Conservation (phyloP, 1,140 invertebrate species). For the Cylas formicarius region DNA sequence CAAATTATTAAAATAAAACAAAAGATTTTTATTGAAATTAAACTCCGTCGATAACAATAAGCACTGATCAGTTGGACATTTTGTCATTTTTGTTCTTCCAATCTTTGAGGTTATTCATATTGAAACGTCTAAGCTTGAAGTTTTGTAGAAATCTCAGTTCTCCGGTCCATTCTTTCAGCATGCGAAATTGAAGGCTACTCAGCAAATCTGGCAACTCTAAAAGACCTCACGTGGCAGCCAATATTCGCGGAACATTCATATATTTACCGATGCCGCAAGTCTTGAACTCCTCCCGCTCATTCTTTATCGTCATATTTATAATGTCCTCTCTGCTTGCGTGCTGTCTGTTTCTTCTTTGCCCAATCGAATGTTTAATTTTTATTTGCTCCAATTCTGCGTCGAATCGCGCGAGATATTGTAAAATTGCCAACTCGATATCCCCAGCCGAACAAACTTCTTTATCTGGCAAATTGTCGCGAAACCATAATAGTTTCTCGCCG, state of each 20-base stretch:
- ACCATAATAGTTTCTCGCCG: slow-evolving; percentile 66
- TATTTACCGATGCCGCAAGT: slow-evolving; percentile 60
- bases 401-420: slow-evolving; percentile 51
- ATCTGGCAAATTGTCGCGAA: slow-evolving; percentile 53
- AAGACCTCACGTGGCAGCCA: slow-evolving; percentile 22
- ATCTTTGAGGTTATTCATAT: slow-evolving; percentile 15
- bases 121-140: slow-evolving; percentile 55
- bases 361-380: slow-evolving; percentile 63
- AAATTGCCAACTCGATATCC: slow-evolving; percentile 52
- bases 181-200: slow-evolving; percentile 48
- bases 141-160: slow-evolving; percentile 57
- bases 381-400: slow-evolving; percentile 73
- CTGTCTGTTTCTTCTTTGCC: slow-evolving; percentile 60
- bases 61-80: no score
- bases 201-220: slow-evolving; percentile 59
- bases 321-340: slow-evolving; percentile 68
- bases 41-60: no score
- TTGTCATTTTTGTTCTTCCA: slow-evolving; percentile 9
- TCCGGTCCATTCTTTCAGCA: slow-evolving; percentile 60
- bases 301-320: slow-evolving; percentile 61
- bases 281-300: slow-evolving; percentile 61
- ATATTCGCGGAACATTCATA: neutral
- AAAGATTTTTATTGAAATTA: no score
- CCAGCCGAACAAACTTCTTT: slow-evolving; percentile 49
- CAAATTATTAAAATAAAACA: no score